Evolutionary conservation across 2,113 vertebrate species (phyloP).

Genomic region (Quiscalus mexicanus): DNA sequence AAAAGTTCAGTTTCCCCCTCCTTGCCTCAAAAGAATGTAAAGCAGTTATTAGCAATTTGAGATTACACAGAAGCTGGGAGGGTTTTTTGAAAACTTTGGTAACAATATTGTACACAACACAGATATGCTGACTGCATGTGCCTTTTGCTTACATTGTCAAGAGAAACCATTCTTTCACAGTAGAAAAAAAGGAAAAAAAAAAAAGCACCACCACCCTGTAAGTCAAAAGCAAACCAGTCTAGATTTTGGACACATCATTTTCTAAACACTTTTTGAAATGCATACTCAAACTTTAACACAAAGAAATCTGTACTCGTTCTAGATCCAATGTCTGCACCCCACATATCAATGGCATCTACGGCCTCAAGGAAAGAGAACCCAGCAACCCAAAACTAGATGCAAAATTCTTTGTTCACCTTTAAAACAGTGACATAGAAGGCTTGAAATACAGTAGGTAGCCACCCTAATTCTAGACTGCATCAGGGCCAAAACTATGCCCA

Average conservation of each 20-base stretch:
- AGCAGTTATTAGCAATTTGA: neutral
- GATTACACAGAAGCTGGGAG: neutral
- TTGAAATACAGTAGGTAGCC: neutral
- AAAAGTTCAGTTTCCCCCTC: constrained; percentile 6
- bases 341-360: neutral
- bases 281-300: neutral
- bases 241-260: neutral
- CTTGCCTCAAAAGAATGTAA: neutral
- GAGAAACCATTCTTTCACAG: neutral
- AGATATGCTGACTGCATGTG: neutral
- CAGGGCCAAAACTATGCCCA: neutral
- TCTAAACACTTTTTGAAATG: neutral
- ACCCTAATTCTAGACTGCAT: neutral
- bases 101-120: neutral
- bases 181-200: too few relatives aligned
- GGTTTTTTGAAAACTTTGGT: neutral
- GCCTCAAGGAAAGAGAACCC: neutral
- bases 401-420: neutral
- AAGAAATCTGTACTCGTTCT: neutral
- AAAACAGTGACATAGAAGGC: neutral
- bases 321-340: neutral
- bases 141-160: neutral
- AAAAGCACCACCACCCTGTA: neutral
- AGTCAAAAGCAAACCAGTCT: neutral
- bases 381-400: neutral